Conservation (phyloP, 2,113 vertebrate species). For the Lagenorhynchus albirostris region DNA sequence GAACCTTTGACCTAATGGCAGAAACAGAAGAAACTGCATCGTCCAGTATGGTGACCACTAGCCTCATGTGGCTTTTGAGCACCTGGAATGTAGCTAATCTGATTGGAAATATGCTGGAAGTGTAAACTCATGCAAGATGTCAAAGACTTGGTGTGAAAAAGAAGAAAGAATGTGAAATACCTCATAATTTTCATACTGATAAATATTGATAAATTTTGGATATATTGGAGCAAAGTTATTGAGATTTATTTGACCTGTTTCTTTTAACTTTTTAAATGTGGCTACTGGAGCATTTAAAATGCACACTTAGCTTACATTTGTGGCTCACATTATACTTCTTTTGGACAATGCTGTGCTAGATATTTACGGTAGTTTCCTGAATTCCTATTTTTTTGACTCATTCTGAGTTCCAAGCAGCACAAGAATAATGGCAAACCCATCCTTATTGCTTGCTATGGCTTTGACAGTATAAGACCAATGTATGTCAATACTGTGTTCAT, state of each 20-base stretch:
- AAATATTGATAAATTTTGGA: background rate
- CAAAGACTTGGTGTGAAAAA: background rate
- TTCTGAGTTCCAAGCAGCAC: slow-evolving; percentile 90
- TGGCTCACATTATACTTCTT: background rate
- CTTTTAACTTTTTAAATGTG: background rate
- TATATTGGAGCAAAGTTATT: background rate
- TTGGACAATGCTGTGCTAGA: slow-evolving; percentile 81
- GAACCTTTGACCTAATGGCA: slow-evolving; percentile 93
- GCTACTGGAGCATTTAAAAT: background rate
- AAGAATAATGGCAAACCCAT: slow-evolving; percentile 92
- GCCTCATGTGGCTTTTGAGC: background rate
- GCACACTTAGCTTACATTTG: background rate
- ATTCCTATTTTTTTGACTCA: slow-evolving; percentile 92
- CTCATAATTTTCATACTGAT: background rate
- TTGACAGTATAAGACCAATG: slow-evolving; percentile 95
- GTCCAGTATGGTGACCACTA: background rate
- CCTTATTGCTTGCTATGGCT: slow-evolving; percentile 95
- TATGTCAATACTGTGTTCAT: slow-evolving; percentile 95
- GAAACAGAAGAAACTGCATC: slow-evolving; percentile 91
- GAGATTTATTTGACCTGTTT: background rate
- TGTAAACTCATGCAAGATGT: background rate
- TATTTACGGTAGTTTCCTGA: slow-evolving; percentile 94
- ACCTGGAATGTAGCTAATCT: background rate
- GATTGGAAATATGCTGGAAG: background rate
- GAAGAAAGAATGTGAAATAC: background rate